Conservation (phyloP, 2,888 invertebrate species). For the Falcaria lacertinaria region DNA sequence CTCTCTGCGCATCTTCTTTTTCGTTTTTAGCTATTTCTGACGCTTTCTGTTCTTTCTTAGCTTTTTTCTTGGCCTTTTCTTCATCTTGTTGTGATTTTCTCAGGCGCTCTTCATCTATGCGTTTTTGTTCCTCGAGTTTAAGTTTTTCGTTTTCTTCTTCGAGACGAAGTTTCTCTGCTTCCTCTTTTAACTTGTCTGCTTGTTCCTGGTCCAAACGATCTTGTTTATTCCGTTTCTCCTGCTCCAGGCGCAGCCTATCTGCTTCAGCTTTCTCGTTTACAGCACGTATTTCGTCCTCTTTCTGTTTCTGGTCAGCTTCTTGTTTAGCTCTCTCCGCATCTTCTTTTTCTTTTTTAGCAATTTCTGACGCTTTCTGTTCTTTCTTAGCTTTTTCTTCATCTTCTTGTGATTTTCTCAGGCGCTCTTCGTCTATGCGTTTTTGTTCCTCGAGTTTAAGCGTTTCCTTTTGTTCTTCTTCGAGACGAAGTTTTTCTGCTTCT, state of each 20-base stretch:
- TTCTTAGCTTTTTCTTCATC: too few relatives aligned
- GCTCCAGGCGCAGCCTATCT: slow-evolving; percentile 5
- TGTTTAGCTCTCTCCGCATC: slow-evolving; percentile 8
- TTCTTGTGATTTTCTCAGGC: background rate
- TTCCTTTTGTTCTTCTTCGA: background rate
- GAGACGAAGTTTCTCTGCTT: background rate
- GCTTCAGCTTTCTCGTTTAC: slow-evolving; percentile 1
- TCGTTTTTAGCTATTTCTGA: slow-evolving; percentile 7
- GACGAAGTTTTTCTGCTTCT: background rate
- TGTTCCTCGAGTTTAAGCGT: slow-evolving; percentile 6
- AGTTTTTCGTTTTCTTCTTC: background rate
- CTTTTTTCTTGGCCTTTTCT: slow-evolving; percentile 7
- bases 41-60: slow-evolving; percentile 6
- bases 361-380: too few relatives aligned
- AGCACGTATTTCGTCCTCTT: slow-evolving; percentile 2
- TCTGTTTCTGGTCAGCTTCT: slow-evolving; percentile 12
- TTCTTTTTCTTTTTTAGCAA: slow-evolving; percentile 12
- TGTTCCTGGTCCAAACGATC: background rate
- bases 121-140: background rate
- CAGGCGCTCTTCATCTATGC: background rate
- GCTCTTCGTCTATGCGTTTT: slow-evolving; percentile 3
- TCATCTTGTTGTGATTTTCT: too few relatives aligned
- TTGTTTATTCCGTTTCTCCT: slow-evolving; percentile 9
- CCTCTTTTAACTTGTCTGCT: background rate
- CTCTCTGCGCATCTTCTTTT: slow-evolving; percentile 13